These are phyloP conservation scores for Oreamnos americanus DNA, from an alignment of 2,113 vertebrate genomes.

Conservation along the genomic window DNA sequence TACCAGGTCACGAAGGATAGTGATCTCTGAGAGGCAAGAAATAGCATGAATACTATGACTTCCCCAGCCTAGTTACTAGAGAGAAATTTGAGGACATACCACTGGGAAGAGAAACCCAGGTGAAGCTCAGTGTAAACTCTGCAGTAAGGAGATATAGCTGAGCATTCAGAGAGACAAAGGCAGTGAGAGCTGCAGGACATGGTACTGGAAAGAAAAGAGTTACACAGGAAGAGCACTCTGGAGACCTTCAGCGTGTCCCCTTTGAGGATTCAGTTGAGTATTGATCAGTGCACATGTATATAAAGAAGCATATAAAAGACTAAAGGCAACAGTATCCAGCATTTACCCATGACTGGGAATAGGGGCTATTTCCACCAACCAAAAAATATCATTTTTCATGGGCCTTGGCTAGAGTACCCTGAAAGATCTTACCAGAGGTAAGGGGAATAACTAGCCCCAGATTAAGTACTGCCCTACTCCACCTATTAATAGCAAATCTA, in stretches of 20 bases:
- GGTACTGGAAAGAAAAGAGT: background rate
- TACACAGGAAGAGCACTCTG: background rate
- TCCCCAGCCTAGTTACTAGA: background rate
- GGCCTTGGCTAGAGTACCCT: background rate
- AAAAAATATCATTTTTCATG: background rate
- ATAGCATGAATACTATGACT: background rate
- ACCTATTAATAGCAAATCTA: background rate
- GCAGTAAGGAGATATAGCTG: background rate
- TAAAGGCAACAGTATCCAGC: background rate
- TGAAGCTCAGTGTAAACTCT: background rate
- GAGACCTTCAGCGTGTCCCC: background rate
- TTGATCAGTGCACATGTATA: background rate
- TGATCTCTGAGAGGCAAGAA: background rate
- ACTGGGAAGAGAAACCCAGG: background rate
- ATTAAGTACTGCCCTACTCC: background rate
- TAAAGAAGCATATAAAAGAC: background rate
- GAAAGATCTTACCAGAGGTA: background rate
- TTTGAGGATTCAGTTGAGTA: background rate
- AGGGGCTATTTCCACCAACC: background rate
- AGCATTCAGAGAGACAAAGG: background rate
- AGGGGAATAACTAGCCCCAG: background rate
- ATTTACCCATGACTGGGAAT: background rate
- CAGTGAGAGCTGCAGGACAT: background rate
- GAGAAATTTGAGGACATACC: background rate
- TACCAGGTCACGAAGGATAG: background rate